phyloP scores from a whole-genome alignment of 2,797 vertebrate genomes.

The Helarctos malayanus region DNA sequence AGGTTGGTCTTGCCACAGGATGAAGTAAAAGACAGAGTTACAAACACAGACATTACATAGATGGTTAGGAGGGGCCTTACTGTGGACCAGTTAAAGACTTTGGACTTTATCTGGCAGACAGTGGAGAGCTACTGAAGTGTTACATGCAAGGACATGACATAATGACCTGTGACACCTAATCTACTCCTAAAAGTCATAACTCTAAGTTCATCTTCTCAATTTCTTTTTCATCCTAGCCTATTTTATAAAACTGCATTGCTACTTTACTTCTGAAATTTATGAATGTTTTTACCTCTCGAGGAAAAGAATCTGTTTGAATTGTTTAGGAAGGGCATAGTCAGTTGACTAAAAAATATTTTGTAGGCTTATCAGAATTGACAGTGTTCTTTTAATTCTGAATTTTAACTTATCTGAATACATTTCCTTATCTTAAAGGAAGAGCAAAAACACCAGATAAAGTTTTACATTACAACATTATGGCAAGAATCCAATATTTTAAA shows the following conservation, averaged over 20 bases:
- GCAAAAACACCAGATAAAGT: slow-evolving; percentile 55
- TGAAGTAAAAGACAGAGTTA: background rate
- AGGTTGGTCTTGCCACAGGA: background rate
- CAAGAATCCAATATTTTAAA: slow-evolving; percentile 51
- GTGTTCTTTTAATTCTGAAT: slow-evolving; percentile 66
- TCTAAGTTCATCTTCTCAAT: background rate
- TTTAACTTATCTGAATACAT: slow-evolving; percentile 41
- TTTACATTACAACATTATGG: slow-evolving; percentile 38
- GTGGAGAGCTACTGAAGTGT: background rate
- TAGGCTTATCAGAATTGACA: slow-evolving; percentile 43
- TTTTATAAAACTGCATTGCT: slow-evolving; percentile 54
- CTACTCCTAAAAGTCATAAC: background rate
- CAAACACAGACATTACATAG: background rate
- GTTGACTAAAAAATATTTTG: slow-evolving; percentile 24
- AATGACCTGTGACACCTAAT: background rate
- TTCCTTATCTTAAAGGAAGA: slow-evolving; percentile 58
- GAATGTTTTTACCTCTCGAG: slow-evolving; percentile 9
- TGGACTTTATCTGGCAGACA: background rate
- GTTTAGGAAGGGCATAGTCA: slow-evolving; percentile 35
- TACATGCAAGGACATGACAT: background rate
- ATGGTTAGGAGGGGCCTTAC: background rate
- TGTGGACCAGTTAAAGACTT: background rate
- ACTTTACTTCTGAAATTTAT: slow-evolving; percentile 48
- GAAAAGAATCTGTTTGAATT: slow-evolving; percentile 35
- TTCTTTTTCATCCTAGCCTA: background rate